Percentiles rank a stretch among this genome's conserved stretches.
phyloP scores from a whole-genome alignment of 2,113 vertebrate species.

The human (Homo sapiens) region GRCh38 chr16:71877001-71877500 shows the following conservation, averaged over 20 bases:
- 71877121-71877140: background rate
- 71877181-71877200: background rate
- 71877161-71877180: background rate
- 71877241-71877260: background rate
- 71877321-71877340: too few species aligned
- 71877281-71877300: too few species aligned
- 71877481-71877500: too few species aligned
- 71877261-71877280: too few species aligned
- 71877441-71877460: too few species aligned
- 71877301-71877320: too few species aligned
- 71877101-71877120: background rate
- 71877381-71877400: too few species aligned
- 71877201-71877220: slow-evolving; percentile 15
- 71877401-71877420: too few species aligned
- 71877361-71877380: too few species aligned
- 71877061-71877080: background rate
- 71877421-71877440: too few species aligned
- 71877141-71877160: slow-evolving; percentile 13
- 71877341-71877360: too few species aligned
- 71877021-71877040: background rate
- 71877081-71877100: background rate
- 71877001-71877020: slow-evolving; percentile 33
- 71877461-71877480: too few species aligned
- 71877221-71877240: background rate
- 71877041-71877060: background rate